These are phyloP conservation scores for Myotis lucifugus DNA, from an alignment of 2,113 vertebrate species.

Conservation along the genomic window DNA sequence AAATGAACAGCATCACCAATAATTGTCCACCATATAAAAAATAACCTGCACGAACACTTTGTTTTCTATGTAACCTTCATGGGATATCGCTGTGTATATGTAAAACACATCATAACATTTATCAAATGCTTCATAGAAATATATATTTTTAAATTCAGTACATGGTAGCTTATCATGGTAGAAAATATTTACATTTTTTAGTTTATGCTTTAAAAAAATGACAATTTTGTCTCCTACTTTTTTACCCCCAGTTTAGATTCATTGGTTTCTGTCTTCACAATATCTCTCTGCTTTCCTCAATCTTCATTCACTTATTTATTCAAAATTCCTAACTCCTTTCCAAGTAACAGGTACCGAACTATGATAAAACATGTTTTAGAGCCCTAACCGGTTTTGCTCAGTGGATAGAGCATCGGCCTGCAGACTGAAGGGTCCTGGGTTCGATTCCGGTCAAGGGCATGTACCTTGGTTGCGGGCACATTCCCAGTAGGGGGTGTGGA, in stretches of 20 bases:
- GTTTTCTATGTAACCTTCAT: slow-evolving; percentile 9
- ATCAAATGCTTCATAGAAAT: slow-evolving; percentile 31
- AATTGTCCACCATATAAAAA: slow-evolving; percentile 1
- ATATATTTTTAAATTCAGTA: background rate
- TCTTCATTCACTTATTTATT: background rate
- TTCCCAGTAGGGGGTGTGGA: too few species aligned
- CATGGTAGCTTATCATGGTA: background rate
- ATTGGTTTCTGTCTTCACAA: background rate
- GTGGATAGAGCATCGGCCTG: too few species aligned
- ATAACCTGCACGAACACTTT: background rate
- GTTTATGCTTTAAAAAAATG: background rate
- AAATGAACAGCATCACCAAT: background rate
- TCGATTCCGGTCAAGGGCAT: too few species aligned
- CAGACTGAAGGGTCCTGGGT: too few species aligned
- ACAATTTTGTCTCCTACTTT: background rate
- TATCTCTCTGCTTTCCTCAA: background rate
- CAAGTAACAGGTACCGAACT: background rate
- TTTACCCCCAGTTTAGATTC: background rate
- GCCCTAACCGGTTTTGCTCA: background rate
- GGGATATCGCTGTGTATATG: background rate
- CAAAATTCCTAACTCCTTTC: background rate
- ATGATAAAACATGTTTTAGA: background rate
- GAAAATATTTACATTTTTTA: background rate
- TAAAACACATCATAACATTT: slow-evolving; percentile 1
- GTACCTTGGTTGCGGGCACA: too few species aligned